Evolutionary conservation across 2,888 invertebrate species (phyloP), one percentile per base, ranked within the genome.

Genomic region (Xestia c-nigrum): DNA sequence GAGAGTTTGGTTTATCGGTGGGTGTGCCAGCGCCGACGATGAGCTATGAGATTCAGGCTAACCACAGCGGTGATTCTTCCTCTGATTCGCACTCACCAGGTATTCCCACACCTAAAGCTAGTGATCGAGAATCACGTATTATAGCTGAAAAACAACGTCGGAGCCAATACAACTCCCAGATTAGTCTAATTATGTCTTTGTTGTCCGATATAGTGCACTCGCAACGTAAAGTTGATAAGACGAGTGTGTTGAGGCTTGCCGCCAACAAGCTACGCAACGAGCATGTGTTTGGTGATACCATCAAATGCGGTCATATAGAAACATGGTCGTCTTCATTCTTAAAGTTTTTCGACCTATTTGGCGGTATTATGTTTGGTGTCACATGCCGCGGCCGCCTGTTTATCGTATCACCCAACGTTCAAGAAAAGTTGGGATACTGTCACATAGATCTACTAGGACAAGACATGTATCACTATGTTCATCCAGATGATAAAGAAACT

Each of bases 361-460:
- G 98, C 86, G 98, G 98, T 55, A 98, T 99, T 92, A 97, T 99
- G 94, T 94, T 99, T 81, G 98, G 98, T 38, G 96, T 98, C 52
- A 98, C 98, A 38, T 97, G 98, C 80, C 97, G 97, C 75, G 99
- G 99, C 31, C 98, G 98, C 93, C 98, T 99, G 89, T 97, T 99
- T 83, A 98, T 98, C 91, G 97, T 99, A 52, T 99, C 99, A 50
- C 98, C 98, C 72, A 98, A 98, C 87, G 97, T 99, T 47, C 98
- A 99, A 93, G 98, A 98, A 89, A 97, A 98, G 89, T 97, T 99
- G 86, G 99, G 99, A 76, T 98, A 99, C 94, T 97, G 98, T 89
- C 97, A 99, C 98, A 97, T 98, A 89, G 99, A 99, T 94, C 97
- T 99, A 90, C 97, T 99, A 93, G 99, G 99, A 46, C 98, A 99